Evolutionary conservation across 2,113 vertebrate species (phyloP).

Genomic region (Rhinichthys klamathensis): DNA sequence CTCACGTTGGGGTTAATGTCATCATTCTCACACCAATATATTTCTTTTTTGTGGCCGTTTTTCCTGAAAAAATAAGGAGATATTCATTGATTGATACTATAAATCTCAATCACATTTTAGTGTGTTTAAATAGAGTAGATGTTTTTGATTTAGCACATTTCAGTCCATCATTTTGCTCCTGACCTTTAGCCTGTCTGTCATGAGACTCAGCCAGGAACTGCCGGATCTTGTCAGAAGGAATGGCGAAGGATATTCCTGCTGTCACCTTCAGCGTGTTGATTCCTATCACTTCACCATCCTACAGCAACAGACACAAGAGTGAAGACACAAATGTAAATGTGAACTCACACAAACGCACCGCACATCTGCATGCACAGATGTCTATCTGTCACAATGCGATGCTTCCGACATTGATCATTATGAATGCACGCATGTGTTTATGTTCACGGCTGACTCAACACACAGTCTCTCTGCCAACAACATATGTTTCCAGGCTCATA

Average conservation of each 20-base stretch:
- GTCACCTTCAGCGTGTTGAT: conserved; percentile 99
- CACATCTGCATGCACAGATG: conserved; percentile 1
- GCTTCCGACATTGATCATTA: conserved; percentile 6
- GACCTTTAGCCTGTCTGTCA: conserved; percentile 91
- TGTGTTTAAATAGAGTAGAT: background rate
- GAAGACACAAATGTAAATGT: conserved; percentile 7
- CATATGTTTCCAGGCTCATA: conserved; percentile 14
- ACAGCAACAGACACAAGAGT: conserved; percentile 31
- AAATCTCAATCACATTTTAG: background rate
- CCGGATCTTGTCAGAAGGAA: conserved; percentile 96
- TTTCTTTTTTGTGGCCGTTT: conserved; percentile 88
- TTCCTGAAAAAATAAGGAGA: conserved; percentile 72
- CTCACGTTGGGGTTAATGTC: conserved; percentile 87
- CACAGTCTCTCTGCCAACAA: conserved; percentile 6
- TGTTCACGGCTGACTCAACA: background rate
- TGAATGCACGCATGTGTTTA: conserved; percentile 1
- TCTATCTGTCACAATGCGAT: conserved; percentile 5
- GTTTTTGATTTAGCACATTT: background rate
- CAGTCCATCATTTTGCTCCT: background rate
- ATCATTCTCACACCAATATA: conserved; percentile 97
- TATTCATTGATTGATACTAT: background rate
- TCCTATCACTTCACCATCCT: conserved; percentile 99
- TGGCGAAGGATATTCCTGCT: conserved; percentile 97
- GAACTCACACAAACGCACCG: conserved; percentile 25
- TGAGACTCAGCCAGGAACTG: conserved; percentile 95